Base-by-base conservation (phyloP, 2,888 invertebrate species). In the Andrena fulva region DNA sequence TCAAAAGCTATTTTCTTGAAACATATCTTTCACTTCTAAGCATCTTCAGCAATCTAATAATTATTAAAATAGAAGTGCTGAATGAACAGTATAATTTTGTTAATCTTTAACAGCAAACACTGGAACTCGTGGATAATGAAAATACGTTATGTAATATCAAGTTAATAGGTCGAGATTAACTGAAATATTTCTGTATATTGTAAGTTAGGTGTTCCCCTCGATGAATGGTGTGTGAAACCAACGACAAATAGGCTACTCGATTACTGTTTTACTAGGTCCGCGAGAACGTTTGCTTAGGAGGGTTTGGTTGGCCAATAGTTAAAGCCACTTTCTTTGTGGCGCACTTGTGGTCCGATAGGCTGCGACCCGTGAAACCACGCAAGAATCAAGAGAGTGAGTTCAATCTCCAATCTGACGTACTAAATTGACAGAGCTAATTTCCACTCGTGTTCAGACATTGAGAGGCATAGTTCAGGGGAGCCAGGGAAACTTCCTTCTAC, bases 231-330 rank as follows among this genome's bases (percentile, higher is more conserved):
- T 50, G 70, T 64, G 29, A 77, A 62, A 71, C 72, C 52, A 74
- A 60, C 63, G 48, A 52, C 68, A 69, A 72, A 74, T 56, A 69
- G 76, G 72, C 66, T 76, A 67, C 64, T 87, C 24, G 84, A 72
- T 87, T 69, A 56, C 68, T 75, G 84, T 75, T 85, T 82, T 71
- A 74, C 63, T 72, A 35, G 77, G 59, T 20, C 59, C 48, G 16
- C 7, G 60, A 50, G 64, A 59, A 76, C 71, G 85, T 87, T 87
- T 87, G 79, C 82, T 87, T 84, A 87, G 87, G 87, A 87, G 76
- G 56, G 86, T 82, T 73, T 80, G 87, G 66, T 76, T 86, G 82
- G 73, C 86, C 82, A 60, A 63, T 71, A 59, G 75, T 67, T 56
- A 20, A 67, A 83, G 74, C 73, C 75, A 75, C 86, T 86, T 74